A percentile compares a stretch with the other conserved stretches of the same genome.
phyloP scores from a whole-genome alignment of 2,888 invertebrate genomes.

The Sarcophaga variegata region DNA sequence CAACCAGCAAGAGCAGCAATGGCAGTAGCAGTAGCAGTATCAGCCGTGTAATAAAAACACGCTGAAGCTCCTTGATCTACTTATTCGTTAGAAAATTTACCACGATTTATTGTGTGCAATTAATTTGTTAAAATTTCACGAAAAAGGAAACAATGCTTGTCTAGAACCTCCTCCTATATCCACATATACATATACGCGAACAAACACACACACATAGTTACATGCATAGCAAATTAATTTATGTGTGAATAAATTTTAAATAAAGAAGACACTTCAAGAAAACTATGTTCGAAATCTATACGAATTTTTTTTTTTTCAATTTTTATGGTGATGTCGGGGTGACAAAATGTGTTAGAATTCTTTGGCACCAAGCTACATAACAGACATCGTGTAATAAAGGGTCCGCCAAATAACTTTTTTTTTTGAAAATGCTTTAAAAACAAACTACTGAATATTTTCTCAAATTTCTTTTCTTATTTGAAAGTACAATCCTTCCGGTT shows the following conservation, averaged over 20 bases:
- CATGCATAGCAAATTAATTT: constrained; percentile 19
- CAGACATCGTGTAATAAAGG: too few relatives aligned
- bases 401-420: too few relatives aligned
- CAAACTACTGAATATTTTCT: too few relatives aligned
- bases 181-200: constrained; percentile 26
- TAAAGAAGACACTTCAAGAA: constrained; percentile 43
- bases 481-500: too few relatives aligned
- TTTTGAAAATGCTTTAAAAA: too few relatives aligned
- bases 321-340: too few relatives aligned
- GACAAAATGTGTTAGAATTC: too few relatives aligned
- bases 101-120: constrained; percentile 80
- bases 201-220: constrained; percentile 8
- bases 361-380: too few relatives aligned
- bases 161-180: constrained; percentile 72
- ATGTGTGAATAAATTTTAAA: constrained; percentile 44
- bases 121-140: constrained; percentile 79
- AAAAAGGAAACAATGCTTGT: constrained; percentile 72
- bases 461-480: too few relatives aligned
- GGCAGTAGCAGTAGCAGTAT: background rate
- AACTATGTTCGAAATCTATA: background rate
- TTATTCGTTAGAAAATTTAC: constrained; percentile 68
- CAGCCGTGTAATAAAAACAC: constrained; percentile 12
- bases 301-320: background rate
- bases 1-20: too few relatives aligned
- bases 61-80: constrained; percentile 67